Conservation (phyloP, 2,888 invertebrate species). For the Lycia hirtaria region DNA sequence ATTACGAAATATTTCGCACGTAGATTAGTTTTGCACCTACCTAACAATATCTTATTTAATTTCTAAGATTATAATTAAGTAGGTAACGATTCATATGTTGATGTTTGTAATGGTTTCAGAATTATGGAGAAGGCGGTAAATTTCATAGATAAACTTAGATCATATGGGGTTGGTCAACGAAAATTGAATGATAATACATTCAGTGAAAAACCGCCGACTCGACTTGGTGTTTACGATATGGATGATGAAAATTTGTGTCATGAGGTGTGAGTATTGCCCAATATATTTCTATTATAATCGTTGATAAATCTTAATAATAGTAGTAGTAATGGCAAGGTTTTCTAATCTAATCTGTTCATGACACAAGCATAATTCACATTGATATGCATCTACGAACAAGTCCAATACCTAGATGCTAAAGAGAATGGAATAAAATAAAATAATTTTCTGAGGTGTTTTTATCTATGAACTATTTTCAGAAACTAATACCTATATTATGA, state of each 20-base stretch:
- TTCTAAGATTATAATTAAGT: no score
- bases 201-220: slow-evolving; percentile 60
- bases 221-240: slow-evolving; percentile 81
- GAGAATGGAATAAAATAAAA: no score
- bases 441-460: no score
- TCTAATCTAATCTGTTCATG: slow-evolving; percentile 1
- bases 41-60: no score
- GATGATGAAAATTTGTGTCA: slow-evolving; percentile 86
- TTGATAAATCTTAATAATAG: neutral
- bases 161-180: slow-evolving; percentile 75
- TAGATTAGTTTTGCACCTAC: no score
- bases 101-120: slow-evolving; percentile 17
- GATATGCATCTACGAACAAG: no score
- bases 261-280: slow-evolving; percentile 76
- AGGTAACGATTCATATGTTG: neutral
- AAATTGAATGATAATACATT: slow-evolving; percentile 81
- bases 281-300: neutral
- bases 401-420: no score
- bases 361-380: neutral
- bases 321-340: neutral
- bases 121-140: slow-evolving; percentile 24
- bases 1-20: no score
- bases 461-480: no score
- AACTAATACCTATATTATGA: no score
- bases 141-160: slow-evolving; percentile 53